Base-by-base conservation (phyloP, 2,888 invertebrate genomes). In the Glaucopsyche alexis region DNA sequence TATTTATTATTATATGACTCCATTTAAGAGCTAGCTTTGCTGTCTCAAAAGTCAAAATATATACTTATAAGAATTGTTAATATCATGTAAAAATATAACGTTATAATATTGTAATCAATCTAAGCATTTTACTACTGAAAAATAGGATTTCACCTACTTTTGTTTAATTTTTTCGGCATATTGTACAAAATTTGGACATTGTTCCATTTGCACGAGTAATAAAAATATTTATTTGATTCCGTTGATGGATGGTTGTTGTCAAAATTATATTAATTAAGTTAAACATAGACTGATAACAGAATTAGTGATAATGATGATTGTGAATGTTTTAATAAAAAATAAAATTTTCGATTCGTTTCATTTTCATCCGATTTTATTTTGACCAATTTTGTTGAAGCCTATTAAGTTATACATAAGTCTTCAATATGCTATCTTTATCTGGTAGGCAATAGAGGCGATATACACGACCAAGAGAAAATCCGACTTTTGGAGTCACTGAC, bases 271-370 rank as follows among this genome's bases (percentile, higher is more conserved):
- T 85, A 71, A 72, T 83, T 84, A 84, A 82, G 80, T 79, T 84
- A 82, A 81, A 85, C 38, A 83, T 83, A 80, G 89, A 90, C 90
- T 90, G 91, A 89, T 80, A 83, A 83, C 84, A 81, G 77, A 85
- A 50, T 67, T 81, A 81, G 82, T 82, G 82, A 83, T 83, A 78
- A 79, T 76, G 75, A 82, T 81, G 83, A 87, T 88, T 89, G 87
- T 87, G 85, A 87, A 87, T 83, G 85, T 85, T 88, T 85, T 85
- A 84, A 84, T 87, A 86, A 84, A 86, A 84, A 76, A 79, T 76
- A 74, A 76, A 74, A 65, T 16, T 42, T 55, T 67, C 52, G 71
- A 4, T 19, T 65, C 6, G 16, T 71, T 71, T 52, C 52, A 55
- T 73, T 45, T 5, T 49, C 14, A 49, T 16, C 2, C 9, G 9